phyloP scores from a whole-genome alignment of 1,140 invertebrate genomes.

The Hylyphantes graminicola region DNA sequence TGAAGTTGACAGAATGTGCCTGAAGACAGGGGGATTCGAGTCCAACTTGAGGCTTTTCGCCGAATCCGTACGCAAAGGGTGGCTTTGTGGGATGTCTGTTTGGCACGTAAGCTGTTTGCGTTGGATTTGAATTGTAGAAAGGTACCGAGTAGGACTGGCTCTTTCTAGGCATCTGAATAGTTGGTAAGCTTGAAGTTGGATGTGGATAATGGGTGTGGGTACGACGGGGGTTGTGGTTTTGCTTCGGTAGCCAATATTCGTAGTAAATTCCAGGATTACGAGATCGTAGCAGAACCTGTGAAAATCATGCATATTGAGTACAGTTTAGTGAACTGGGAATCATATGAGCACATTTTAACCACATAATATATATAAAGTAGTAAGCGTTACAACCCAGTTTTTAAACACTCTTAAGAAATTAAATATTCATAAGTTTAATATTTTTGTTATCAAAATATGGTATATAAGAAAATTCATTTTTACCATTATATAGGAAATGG shows the following conservation, averaged over 20 bases:
- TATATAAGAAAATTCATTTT: background rate
- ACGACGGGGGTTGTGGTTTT: constrained; percentile 1
- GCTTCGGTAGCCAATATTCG: constrained; percentile 63
- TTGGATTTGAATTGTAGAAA: background rate
- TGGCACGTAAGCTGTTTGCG: background rate
- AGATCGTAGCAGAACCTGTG: constrained; percentile 59
- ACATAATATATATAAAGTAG: background rate
- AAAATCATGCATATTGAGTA: background rate
- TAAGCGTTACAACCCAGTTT: background rate
- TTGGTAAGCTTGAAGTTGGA: background rate
- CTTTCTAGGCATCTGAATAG: background rate
- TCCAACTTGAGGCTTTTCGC: constrained; percentile 43
- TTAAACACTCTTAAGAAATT: no score
- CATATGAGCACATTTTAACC: background rate
- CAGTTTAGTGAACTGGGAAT: no score
- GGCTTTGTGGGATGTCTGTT: constrained; percentile 26
- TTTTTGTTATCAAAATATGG: background rate
- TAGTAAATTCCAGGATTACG: constrained; percentile 62
- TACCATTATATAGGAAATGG: background rate
- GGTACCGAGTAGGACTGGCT: constrained; percentile 28
- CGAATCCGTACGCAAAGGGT: constrained; percentile 35
- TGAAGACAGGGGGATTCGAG: constrained; percentile 38
- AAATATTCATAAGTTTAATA: background rate
- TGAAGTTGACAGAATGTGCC: constrained; percentile 2
- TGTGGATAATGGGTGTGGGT: background rate